A percentile compares a stretch with the other conserved stretches of the same genome.
Conservation (phyloP, 2,888 invertebrate genomes). For the Philopedon plagiatum region DNA sequence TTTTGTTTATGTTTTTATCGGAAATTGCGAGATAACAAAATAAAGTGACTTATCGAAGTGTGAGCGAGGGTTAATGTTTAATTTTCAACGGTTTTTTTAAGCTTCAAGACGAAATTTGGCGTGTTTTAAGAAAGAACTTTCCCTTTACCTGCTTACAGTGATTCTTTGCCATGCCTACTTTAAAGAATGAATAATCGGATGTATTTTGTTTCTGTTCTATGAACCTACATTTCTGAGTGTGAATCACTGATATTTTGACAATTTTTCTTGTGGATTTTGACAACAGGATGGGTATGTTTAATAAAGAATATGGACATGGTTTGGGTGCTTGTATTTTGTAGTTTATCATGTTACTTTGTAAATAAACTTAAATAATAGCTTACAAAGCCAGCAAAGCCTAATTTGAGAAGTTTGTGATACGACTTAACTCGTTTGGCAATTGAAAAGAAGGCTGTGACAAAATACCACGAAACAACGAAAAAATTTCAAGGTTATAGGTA, state of each 20-base stretch:
- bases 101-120: neutral
- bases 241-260: slow-evolving; percentile 50
- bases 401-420: neutral
- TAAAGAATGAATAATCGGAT: slow-evolving; percentile 45
- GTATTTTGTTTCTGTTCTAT: slow-evolving; percentile 33
- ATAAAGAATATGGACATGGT: too few species aligned
- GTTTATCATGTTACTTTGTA: neutral
- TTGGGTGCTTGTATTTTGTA: neutral
- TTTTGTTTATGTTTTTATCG: slow-evolving; percentile 58
- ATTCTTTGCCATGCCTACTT: slow-evolving; percentile 53
- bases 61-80: neutral
- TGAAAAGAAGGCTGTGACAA: neutral
- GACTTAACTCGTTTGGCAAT: neutral
- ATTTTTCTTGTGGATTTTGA: slow-evolving; percentile 33
- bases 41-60: slow-evolving; percentile 9
- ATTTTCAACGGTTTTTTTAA: slow-evolving; percentile 15
- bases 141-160: slow-evolving; percentile 54
- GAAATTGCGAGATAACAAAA: slow-evolving; percentile 49
- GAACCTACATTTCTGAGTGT: slow-evolving; percentile 26
- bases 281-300: slow-evolving; percentile 32
- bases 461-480: slow-evolving; percentile 14
- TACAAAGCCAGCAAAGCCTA: neutral
- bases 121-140: slow-evolving; percentile 52
- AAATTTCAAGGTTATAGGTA: slow-evolving; percentile 20
- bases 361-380: neutral